Evolutionary conservation across 1,140 invertebrate genomes (phyloP).

Genomic region (Glomeris maerens): DNA sequence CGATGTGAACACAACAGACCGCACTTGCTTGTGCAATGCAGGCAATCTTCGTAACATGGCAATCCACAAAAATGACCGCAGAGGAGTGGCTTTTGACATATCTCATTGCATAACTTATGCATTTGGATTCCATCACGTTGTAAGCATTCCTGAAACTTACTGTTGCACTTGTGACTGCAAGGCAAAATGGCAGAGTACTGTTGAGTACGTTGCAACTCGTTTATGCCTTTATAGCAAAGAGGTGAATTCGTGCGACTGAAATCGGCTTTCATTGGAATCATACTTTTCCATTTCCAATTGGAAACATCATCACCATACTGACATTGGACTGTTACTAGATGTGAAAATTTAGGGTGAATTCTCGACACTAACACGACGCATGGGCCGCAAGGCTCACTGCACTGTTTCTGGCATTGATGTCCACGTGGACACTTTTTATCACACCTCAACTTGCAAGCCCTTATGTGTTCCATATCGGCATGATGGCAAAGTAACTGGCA

Average conservation of each 20-base stretch:
- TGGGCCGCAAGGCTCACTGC: background rate
- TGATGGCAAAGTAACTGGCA: constrained; percentile 11
- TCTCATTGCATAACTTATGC: constrained; percentile 8
- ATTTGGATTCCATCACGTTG: background rate
- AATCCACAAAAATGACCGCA: constrained; percentile 19
- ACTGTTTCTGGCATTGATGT: background rate
- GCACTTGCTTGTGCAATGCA: constrained; percentile 10
- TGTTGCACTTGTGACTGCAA: constrained; percentile 15
- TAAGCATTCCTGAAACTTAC: constrained; percentile 5
- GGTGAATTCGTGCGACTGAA: too few relatives aligned
- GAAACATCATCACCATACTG: background rate
- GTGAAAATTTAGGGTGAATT: background rate
- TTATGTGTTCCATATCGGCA: constrained; percentile 7
- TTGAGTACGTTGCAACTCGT: background rate
- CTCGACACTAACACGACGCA: background rate
- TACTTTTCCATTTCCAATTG: too few relatives aligned
- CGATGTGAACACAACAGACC: constrained; percentile 6
- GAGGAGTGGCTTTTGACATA: constrained; percentile 12
- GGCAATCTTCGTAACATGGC: constrained; percentile 16
- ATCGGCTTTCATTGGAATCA: too few relatives aligned
- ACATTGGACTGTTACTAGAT: background rate
- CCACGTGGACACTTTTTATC: background rate
- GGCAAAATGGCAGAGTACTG: constrained; percentile 5
- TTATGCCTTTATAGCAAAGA: background rate
- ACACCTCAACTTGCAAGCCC: background rate